Evolutionary conservation across 2,797 vertebrate species (phyloP).

Genomic region (Limosa lapponica): DNA sequence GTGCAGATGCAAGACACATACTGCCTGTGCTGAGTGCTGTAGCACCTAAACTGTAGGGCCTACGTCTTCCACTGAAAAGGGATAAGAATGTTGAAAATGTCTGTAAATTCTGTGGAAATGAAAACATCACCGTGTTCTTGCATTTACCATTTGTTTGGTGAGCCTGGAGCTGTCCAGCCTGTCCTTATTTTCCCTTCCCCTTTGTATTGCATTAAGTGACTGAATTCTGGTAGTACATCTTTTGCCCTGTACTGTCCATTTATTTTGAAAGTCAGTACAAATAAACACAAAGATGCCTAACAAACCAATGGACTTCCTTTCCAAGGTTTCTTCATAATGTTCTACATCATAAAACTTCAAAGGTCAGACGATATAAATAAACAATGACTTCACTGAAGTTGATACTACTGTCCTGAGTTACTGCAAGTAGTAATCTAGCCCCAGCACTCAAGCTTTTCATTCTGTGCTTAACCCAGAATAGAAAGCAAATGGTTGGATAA

Average conservation of each 20-base stretch:
- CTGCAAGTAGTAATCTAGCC: not conserved
- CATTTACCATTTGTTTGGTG: not conserved
- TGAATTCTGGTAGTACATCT: not conserved
- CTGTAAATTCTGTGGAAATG: not conserved
- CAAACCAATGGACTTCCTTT: not conserved
- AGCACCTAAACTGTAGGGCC: not conserved
- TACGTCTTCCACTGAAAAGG: not conserved
- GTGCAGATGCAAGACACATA: not conserved
- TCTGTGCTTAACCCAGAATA: not conserved
- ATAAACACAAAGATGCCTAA: not conserved
- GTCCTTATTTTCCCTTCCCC: not conserved
- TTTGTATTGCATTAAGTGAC: not conserved
- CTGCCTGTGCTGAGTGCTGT: not conserved
- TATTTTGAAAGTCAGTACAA: not conserved
- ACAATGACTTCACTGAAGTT: not conserved
- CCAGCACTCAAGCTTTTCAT: slow-evolving; percentile 9
- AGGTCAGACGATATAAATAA: slow-evolving; percentile 37
- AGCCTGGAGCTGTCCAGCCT: slow-evolving; percentile 28
- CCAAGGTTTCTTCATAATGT: not conserved
- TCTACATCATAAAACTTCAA: slow-evolving; percentile 13
- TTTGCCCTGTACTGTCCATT: not conserved
- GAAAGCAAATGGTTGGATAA: slow-evolving; percentile 39
- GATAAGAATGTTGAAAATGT: not conserved
- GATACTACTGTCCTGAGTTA: slow-evolving; percentile 6
- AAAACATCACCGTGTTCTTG: not conserved